A percentile compares a stretch with the other conserved stretches of the same genome.
Evolutionary conservation across 2,113 vertebrate species (phyloP).

Genomic region (Vireo altiloquus): DNA sequence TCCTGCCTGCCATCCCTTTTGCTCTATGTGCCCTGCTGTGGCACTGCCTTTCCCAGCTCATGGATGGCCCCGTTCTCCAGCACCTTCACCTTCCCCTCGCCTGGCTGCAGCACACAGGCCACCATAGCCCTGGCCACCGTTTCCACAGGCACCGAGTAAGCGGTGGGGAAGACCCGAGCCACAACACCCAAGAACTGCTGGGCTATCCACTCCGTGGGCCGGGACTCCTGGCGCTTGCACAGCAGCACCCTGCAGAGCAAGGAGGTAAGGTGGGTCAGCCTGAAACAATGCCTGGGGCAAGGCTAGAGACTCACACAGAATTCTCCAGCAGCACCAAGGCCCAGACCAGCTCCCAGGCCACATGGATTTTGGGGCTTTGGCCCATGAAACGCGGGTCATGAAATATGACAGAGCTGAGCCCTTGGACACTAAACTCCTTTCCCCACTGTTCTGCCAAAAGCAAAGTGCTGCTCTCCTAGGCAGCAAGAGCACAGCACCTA

Average conservation of each 20-base stretch:
- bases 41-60: conserved; percentile 55
- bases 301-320: not conserved
- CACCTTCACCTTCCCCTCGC: conserved; percentile 70
- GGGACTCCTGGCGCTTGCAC: conserved; percentile 79
- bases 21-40: not conserved
- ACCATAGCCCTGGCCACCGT: conserved; percentile 78
- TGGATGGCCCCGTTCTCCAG: conserved; percentile 80
- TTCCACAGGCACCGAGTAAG: conserved; percentile 75
- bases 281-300: not conserved
- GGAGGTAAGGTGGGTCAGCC: not conserved
- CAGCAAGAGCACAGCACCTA: not conserved
- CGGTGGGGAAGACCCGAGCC: conserved; percentile 59
- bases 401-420: not conserved
- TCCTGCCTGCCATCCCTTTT: not conserved
- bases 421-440: not conserved
- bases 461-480: not conserved
- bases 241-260: conserved; percentile 74
- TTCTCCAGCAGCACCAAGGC: not conserved
- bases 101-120: conserved; percentile 69
- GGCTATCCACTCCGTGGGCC: conserved; percentile 76
- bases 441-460: not conserved
- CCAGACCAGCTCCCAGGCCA: not conserved
- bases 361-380: not conserved
- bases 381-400: no score
- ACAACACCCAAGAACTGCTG: conserved; percentile 59